Evolutionary conservation across 2,797 vertebrate genomes (phyloP), one percentile per base, ranked within the genome.

Genomic region (Valencia hispanica): DNA sequence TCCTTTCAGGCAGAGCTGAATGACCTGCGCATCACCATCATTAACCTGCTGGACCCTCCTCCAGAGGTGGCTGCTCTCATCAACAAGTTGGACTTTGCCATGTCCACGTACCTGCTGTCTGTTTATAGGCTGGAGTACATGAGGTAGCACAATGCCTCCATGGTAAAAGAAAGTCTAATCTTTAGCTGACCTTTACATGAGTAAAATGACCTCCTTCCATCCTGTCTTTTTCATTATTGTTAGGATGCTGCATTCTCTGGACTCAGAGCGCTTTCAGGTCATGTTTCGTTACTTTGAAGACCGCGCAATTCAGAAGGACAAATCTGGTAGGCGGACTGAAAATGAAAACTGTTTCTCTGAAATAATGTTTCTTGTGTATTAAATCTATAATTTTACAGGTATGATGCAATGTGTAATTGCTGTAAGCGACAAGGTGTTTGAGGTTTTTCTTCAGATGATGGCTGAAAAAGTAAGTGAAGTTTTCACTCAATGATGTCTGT

Each of bases 371-470:
- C 20, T 63, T 12, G 11, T 34, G 5, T 39, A 1, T 51, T 9
- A 71, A 22, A 10, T 17, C 4, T 53, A 3, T 5, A 32, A 68
- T 50, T 61, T 51, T 41, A 3, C 53, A 99, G 98, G 98, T 47
- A 99, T 99, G 98, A 96, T 99, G 97, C 98, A 98, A 92, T 99
- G 98, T 89, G 97, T 99, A 75, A 97, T 99, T 79, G 97, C 97
- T 36, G 98, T 99, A 4, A 96, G 97, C 0, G 98, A 99, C 87
- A 99, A 99, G 86, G 98, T 99, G 47, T 99, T 99, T 81, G 97
- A 99, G 30, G 97, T 98, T 86, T 99, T 99, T 92, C 96, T 99
- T 68, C 96, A 96, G 84, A 98, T 99, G 96, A 99, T 99, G 98
- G 97, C 97, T 50, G 98, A 99, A 72, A 99, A 99, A 4, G 11